Conservation (phyloP, 2,113 vertebrate species). For the Tetraodon nigroviridis region DNA sequence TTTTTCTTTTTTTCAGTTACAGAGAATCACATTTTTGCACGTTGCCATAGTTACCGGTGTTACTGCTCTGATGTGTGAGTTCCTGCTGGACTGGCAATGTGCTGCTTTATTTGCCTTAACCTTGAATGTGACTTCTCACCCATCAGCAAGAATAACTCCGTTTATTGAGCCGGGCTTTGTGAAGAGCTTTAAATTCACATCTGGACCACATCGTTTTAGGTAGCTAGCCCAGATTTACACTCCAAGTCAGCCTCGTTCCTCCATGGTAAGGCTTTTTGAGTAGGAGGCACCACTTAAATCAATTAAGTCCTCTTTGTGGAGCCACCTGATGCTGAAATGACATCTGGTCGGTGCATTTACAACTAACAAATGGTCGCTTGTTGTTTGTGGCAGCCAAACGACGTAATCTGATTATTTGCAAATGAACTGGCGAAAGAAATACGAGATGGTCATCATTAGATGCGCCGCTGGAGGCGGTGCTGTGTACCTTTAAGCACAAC, state of each 20-base stretch:
- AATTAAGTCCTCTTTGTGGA: too few relatives aligned
- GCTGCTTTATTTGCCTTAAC: background rate
- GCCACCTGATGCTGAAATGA: too few relatives aligned
- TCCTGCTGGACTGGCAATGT: constrained; percentile 7
- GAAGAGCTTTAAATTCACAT: constrained; percentile 6
- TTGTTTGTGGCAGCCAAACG: too few relatives aligned
- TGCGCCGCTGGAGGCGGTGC: background rate
- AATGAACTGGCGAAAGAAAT: background rate
- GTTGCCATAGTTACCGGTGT: constrained; percentile 62
- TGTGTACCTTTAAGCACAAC: background rate
- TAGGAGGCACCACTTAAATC: too few relatives aligned
- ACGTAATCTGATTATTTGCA: background rate
- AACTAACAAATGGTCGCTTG: too few relatives aligned
- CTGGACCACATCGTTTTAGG: background rate
- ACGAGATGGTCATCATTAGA: background rate
- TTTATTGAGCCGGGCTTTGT: background rate
- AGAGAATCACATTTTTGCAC: constrained; percentile 36
- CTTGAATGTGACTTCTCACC: constrained; percentile 36
- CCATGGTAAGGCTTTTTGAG: too few relatives aligned
- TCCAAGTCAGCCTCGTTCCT: background rate
- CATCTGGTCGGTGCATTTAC: too few relatives aligned
- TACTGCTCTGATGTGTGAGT: constrained; percentile 2
- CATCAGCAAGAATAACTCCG: constrained; percentile 7
- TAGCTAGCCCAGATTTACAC: background rate
- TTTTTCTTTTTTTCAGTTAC: constrained; percentile 24